phyloP scores from a whole-genome alignment of 2,888 invertebrate genomes.

The Sphaeridia pumilis region DNA sequence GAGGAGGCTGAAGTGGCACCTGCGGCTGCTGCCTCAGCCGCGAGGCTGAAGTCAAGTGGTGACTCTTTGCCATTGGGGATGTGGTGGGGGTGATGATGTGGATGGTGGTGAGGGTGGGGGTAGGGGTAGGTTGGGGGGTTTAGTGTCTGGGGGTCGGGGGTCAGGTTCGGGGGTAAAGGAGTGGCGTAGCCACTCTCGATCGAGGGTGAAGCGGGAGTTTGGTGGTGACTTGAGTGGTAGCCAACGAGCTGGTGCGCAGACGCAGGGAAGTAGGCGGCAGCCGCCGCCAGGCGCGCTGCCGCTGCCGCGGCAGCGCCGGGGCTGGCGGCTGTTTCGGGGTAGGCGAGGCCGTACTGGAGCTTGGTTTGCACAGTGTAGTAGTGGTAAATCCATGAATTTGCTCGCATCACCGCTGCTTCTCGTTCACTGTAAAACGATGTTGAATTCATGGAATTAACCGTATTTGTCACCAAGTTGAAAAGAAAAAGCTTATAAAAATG shows the following conservation, averaged over 20 bases:
- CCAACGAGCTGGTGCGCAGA: slow-evolving; percentile 29
- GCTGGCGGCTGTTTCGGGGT: slow-evolving; percentile 48
- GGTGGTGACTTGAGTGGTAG: slow-evolving; percentile 21
- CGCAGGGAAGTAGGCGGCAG: slow-evolving; percentile 30
- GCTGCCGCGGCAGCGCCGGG: slow-evolving; percentile 45
- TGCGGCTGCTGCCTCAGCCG: too few species aligned
- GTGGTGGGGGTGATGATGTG: too few species aligned
- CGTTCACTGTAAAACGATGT: too few species aligned
- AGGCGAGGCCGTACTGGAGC: slow-evolving; percentile 76
- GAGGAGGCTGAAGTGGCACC: too few species aligned
- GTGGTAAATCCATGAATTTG: slow-evolving; percentile 89
- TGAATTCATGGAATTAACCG: too few species aligned
- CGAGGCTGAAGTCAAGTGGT: slow-evolving; percentile 33
- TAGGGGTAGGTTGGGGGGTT: slow-evolving; percentile 36
- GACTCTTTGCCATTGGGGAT: slow-evolving; percentile 26
- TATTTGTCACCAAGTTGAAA: too few species aligned
- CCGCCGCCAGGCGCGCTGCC: slow-evolving; percentile 17
- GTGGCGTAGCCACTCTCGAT: neutral
- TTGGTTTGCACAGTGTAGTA: slow-evolving; percentile 88
- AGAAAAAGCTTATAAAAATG: too few species aligned
- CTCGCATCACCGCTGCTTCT: slow-evolving; percentile 86
- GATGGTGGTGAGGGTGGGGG: too few species aligned
- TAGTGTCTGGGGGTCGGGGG: slow-evolving; percentile 37
- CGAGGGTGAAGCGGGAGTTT: neutral
- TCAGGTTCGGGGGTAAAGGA: slow-evolving; percentile 38